Evolutionary conservation across 2,797 vertebrate species (phyloP), one percentile per base, ranked within the genome.

Genomic region (Poeciliopsis infans): DNA sequence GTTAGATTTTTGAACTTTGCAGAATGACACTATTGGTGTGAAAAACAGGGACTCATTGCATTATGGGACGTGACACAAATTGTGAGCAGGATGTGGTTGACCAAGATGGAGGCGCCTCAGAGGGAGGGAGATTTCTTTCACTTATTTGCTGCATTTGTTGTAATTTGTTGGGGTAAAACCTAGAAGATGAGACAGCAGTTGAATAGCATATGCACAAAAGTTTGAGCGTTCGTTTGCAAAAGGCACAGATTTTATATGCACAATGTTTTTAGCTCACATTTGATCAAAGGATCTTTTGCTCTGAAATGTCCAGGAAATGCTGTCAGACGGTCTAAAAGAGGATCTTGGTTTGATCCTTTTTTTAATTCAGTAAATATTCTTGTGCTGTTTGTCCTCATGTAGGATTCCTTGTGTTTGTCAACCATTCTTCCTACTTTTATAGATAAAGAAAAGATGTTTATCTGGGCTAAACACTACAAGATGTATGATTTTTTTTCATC

Each of bases 61-160:
- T 81, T 80, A 78, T 91, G 81, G 81, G 91, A 86, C 71, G 25
- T 85, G 91, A 91, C 87, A 91, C 80, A 91, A 88, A 88, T 79
- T 91, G 92, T 77, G 88, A 90, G 86, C 95, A 96, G 96, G 97
- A 97, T 97, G 96, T 96, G 97, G 97, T 96, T 93, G 87, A 95
- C 94, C 93, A 89, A 94, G 93, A 93, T 93, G 89, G 87, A 93
- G 92, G 88, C 61, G 64, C 85, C 45, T 75, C 66, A 77, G 61
- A 88, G 74, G 85, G 66, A 80, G 74, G 86, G 55, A 81, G 72
- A 74, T 80, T 78, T 80, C 49, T 78, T 91, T 86, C 77, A 85
- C 71, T 83, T 69, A 69, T 83, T 80, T 75, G 61, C 64, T 73
- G 53, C 83, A 72, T 83, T 68, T 87, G 79, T 73, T 86, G 77